Evolutionary conservation across 2,797 vertebrate genomes (phyloP), one percentile per base, ranked within the genome.

Genomic region (Carapus acus): DNA sequence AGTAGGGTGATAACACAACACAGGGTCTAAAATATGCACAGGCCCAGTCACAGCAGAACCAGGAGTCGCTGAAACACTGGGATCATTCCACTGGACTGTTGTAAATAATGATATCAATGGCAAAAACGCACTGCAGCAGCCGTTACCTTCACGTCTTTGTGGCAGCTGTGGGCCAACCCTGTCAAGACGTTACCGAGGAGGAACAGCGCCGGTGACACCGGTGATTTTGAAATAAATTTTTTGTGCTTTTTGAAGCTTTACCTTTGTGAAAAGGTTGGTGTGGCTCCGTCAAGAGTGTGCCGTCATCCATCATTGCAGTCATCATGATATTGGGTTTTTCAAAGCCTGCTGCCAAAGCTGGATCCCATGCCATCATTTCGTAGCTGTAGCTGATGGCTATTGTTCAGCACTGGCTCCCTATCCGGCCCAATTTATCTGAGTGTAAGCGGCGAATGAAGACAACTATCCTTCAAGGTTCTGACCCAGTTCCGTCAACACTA

Each of bases 71-170:
- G 64, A 52, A 69, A 78, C 23, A 71, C 60, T 58, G 44, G 14
- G 47, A 49, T 75, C 69, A 67, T 67, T 69, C 63, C 62, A 49
- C 53, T 27, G 44, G 49, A 34, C 34, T 21, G n/a, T 33, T 85
- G 80, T 83, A 83, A 62, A 85, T 85, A 84, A 27, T 4, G 73
- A 83, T 69, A 76, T 42, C 31, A 65, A 73, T 53, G 55, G 80
- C 82, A 77, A 82, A 74, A 83, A 82, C 87, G 72, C 83, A 86
- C 68, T 74, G 76, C 79, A 68, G 74, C 80, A 78, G 76, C 72
- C 60, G 71, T 67, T 71, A 65, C 71, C 31, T 52, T 74, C 38
- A 23, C 75, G 55, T 64, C 58, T 50, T 55, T 8, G 58, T 80
- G 75, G 71, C 72, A 60, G 36, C 74, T 49, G 65, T 79, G 67